phyloP scores from a whole-genome alignment of 92 coral and sea anemone species.

The Epizoanthus ramosus region DNA sequence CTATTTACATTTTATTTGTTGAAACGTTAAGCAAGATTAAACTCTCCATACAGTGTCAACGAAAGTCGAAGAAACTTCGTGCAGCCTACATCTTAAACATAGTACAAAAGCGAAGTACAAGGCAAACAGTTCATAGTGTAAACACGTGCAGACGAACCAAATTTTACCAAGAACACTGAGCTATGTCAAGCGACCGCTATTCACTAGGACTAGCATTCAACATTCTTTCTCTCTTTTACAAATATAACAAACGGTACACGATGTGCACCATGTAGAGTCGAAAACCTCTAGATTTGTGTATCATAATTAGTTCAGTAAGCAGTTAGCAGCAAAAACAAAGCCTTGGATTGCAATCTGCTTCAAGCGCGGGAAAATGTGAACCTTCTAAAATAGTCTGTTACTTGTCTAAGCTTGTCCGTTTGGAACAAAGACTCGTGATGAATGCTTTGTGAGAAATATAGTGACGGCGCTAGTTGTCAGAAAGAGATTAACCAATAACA shows the following conservation, averaged over 20 bases:
- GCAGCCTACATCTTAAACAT: not conserved
- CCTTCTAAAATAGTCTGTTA: not conserved
- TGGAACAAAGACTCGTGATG: constrained; percentile 13
- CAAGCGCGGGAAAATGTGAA: not conserved
- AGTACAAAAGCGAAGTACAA: constrained; percentile 24
- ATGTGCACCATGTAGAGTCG: not conserved
- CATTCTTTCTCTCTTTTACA: not conserved
- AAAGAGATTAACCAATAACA: constrained; percentile 3
- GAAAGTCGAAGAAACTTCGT: not conserved
- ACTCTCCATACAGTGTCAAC: not conserved
- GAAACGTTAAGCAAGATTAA: constrained; percentile 18
- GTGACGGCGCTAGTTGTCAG: constrained; percentile 3
- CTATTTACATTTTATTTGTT: constrained; percentile 38
- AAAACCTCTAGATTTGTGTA: not conserved
- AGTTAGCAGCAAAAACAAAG: not conserved
- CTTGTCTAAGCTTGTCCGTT: constrained; percentile 18
- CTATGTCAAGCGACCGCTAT: not conserved
- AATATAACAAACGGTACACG: not conserved
- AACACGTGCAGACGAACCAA: not conserved
- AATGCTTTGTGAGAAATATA: constrained; percentile 4
- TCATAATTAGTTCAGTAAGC: not conserved
- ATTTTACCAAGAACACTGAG: not conserved
- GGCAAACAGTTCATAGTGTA: not conserved
- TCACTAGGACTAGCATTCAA: not conserved
- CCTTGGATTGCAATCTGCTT: not conserved